A percentile compares a stretch with the other conserved stretches of the same genome.
Conservation (phyloP, 2,113 vertebrate species). For the Eurypyga helias region DNA sequence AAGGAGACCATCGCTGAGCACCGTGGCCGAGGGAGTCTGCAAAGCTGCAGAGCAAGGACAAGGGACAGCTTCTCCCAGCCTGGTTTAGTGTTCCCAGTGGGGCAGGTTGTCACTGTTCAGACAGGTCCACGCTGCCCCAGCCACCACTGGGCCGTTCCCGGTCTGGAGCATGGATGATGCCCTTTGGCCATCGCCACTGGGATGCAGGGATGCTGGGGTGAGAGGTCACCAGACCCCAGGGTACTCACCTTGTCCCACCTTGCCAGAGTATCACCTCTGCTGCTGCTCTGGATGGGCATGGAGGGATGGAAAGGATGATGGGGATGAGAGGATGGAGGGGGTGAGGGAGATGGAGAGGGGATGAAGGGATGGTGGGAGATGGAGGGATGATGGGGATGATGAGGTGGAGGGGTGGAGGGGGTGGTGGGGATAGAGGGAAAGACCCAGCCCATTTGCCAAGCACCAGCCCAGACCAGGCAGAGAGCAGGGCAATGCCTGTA, state of each 20-base stretch:
- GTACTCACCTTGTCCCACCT: background rate
- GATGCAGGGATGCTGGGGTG: background rate
- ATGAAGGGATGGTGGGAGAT: background rate
- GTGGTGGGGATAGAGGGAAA: background rate
- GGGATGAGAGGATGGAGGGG: background rate
- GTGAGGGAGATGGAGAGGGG: background rate
- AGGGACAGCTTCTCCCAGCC: background rate
- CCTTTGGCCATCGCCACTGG: fast-evolving
- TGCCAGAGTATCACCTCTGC: background rate
- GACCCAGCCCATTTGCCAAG: background rate
- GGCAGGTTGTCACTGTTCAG: background rate
- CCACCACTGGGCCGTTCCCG: fast-evolving
- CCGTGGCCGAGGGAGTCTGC: no score
- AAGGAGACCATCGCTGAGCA: background rate
- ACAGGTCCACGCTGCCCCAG: background rate
- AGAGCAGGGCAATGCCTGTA: background rate
- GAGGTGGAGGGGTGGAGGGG: no score
- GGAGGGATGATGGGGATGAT: no score
- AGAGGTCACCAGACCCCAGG: background rate
- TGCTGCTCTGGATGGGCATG: background rate
- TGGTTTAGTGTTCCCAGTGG: background rate
- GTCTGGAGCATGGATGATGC: fast-evolving
- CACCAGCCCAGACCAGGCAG: background rate
- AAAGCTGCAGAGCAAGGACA: background rate
- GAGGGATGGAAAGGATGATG: background rate